Evolutionary conservation across 2,113 vertebrate species (phyloP).

Genomic region (Otus sunia): DNA sequence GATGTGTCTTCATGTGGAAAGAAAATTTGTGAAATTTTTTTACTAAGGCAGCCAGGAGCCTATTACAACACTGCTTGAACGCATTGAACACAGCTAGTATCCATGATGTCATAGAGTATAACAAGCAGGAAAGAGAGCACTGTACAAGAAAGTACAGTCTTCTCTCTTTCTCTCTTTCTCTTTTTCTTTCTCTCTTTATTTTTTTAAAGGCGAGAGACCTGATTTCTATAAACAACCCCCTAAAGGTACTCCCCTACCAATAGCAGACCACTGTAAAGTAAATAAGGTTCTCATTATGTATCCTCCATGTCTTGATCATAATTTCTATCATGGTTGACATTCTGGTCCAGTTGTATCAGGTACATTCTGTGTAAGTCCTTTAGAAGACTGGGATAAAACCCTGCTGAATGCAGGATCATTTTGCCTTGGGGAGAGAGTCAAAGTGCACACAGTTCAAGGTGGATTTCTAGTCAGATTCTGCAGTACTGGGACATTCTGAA

Average conservation of each 20-base stretch:
- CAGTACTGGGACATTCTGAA: conserved; percentile 42
- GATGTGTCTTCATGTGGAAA: background rate
- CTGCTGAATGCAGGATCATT: conserved; percentile 61
- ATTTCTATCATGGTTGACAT: conserved; percentile 71
- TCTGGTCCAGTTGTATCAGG: conserved; percentile 61
- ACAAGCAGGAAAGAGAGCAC: background rate
- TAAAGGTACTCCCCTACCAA: conserved; percentile 47
- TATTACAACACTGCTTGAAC: background rate
- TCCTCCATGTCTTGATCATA: conserved; percentile 53
- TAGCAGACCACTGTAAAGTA: conserved; percentile 42
- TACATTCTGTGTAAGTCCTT: conserved; percentile 49
- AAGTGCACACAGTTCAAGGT: conserved; percentile 62
- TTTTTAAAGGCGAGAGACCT: background rate
- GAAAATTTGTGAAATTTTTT: background rate
- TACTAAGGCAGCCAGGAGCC: background rate
- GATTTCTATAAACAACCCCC: conserved; percentile 63
- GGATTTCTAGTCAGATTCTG: conserved; percentile 53
- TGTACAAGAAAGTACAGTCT: background rate
- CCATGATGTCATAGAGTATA: background rate
- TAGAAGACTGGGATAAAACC: conserved; percentile 63
- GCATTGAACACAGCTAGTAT: background rate
- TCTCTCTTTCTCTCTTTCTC: background rate
- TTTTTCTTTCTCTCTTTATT: background rate
- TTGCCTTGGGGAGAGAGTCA: conserved; percentile 53
- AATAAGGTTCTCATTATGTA: conserved; percentile 63